Evolutionary conservation across 2,888 invertebrate species (phyloP).

Genomic region (Drosophila kuntzei): DNA sequence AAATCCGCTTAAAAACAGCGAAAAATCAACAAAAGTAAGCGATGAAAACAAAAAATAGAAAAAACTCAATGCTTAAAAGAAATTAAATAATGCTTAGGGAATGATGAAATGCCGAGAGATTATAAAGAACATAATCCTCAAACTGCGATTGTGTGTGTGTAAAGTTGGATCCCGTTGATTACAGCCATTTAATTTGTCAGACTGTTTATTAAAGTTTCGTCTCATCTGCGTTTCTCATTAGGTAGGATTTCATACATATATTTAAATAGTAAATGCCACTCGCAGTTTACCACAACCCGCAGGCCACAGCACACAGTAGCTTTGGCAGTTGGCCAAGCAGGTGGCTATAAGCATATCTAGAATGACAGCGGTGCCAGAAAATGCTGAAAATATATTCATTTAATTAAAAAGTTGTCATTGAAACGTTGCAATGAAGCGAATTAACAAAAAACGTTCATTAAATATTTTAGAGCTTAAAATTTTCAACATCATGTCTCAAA

Average conservation of each 20-base stretch:
- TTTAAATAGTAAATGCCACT: constrained; percentile 22
- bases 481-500: not conserved
- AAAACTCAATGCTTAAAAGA: constrained; percentile 26
- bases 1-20: constrained; percentile 43
- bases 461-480: not conserved
- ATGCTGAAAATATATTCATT: not conserved
- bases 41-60: not conserved
- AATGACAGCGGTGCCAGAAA: not conserved
- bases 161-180: constrained; percentile 1
- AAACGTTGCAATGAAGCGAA: not conserved
- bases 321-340: constrained; percentile 9
- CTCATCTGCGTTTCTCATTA: constrained; percentile 13
- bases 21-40: constrained; percentile 9
- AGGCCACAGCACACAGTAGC: not conserved
- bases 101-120: constrained; percentile 5
- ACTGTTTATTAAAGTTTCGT: constrained; percentile 14
- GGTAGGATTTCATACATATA: constrained; percentile 7
- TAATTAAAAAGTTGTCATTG: constrained; percentile 16
- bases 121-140: not conserved
- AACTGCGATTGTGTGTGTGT: not conserved
- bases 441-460: not conserved
- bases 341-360: not conserved
- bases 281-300: constrained; percentile 10
- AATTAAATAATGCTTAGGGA: constrained; percentile 35
- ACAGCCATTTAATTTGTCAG: constrained; percentile 13